Evolutionary conservation across 2,888 invertebrate species (phyloP).

Genomic region (Hirtodrosophila duncani): DNA sequence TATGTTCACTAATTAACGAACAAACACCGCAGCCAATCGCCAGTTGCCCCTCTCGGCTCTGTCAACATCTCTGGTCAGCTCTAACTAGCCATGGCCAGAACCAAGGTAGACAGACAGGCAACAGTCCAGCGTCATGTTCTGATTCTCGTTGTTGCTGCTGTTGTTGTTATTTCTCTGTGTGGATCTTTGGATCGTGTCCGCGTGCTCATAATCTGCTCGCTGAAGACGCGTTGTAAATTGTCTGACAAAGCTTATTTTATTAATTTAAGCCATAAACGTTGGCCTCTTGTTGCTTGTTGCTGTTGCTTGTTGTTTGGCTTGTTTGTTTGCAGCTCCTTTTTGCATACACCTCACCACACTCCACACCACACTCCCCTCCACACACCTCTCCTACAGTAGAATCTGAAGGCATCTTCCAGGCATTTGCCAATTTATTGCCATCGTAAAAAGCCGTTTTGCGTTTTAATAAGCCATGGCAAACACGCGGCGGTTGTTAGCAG

Average conservation of each 20-base stretch:
- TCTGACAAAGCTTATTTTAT: conserved; percentile 76
- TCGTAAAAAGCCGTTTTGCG: conserved; percentile 70
- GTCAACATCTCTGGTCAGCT: neutral
- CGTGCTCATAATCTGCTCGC: conserved; percentile 74
- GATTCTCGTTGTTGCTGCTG: neutral
- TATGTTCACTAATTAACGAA: conserved; percentile 79
- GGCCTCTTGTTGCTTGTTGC: conserved; percentile 41
- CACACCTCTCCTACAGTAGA: conserved; percentile 7
- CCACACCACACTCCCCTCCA: neutral
- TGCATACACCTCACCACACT: conserved; percentile 36
- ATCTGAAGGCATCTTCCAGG: conserved; percentile 22
- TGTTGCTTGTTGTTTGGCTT: conserved; percentile 30
- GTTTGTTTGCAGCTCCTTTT: conserved; percentile 44
- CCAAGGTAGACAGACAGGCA: conserved; percentile 58
- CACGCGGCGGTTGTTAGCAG: conserved; percentile 54
- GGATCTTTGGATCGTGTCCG: conserved; percentile 42
- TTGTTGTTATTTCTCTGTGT: neutral
- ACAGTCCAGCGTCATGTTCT: conserved; percentile 29
- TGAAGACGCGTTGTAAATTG: conserved; percentile 76
- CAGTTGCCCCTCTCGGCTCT: neutral
- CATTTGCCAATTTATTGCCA: conserved; percentile 64
- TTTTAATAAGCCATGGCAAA: conserved; percentile 73
- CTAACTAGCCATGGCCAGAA: conserved; percentile 17
- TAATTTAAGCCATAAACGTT: conserved; percentile 73
- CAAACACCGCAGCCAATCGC: conserved; percentile 67